phyloP scores from a whole-genome alignment of 2,113 vertebrate genomes.

The Oreochromis tanganicae region DNA sequence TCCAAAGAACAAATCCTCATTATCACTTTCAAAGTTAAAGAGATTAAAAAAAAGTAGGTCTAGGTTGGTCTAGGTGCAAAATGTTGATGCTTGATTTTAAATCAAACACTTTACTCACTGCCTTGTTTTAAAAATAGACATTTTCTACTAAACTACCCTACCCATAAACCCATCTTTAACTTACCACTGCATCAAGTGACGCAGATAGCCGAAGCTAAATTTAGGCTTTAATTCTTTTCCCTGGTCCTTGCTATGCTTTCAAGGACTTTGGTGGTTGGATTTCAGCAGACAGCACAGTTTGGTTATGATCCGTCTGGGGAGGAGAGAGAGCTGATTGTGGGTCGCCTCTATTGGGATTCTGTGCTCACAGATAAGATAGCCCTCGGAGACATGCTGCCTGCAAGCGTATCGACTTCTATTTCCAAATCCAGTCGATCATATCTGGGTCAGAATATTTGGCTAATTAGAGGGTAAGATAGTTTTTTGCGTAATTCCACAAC shows the following conservation, averaged over 20 bases:
- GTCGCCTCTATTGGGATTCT: conserved; percentile 42
- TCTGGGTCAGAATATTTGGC: conserved; percentile 68
- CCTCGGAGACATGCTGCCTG: conserved; percentile 26
- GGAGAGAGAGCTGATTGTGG: conserved; percentile 34
- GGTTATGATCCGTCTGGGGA: conserved; percentile 45
- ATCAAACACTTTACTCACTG: not conserved
- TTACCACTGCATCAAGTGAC: not conserved
- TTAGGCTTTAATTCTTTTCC: not conserved
- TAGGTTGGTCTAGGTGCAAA: not conserved
- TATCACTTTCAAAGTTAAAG: conserved; percentile 34
- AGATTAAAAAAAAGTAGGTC: not conserved
- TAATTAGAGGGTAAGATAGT: conserved; percentile 58
- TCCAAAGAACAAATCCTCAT: conserved; percentile 1
- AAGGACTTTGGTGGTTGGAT: conserved; percentile 28
- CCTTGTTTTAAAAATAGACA: not conserved
- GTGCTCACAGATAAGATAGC: conserved; percentile 51
- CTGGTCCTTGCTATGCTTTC: conserved; percentile 6
- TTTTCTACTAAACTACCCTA: not conserved
- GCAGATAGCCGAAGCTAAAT: conserved; percentile 8
- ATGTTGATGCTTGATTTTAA: not conserved
- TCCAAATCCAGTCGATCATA: conserved; percentile 49
- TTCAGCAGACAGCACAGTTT: conserved; percentile 30
- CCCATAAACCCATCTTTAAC: not conserved
- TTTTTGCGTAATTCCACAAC: conserved; percentile 36
- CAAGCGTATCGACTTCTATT: conserved; percentile 24